Conservation (phyloP, 35 echinoderm and acorn worm genomes). For the Hemicentrotus pulcherrimus region DNA sequence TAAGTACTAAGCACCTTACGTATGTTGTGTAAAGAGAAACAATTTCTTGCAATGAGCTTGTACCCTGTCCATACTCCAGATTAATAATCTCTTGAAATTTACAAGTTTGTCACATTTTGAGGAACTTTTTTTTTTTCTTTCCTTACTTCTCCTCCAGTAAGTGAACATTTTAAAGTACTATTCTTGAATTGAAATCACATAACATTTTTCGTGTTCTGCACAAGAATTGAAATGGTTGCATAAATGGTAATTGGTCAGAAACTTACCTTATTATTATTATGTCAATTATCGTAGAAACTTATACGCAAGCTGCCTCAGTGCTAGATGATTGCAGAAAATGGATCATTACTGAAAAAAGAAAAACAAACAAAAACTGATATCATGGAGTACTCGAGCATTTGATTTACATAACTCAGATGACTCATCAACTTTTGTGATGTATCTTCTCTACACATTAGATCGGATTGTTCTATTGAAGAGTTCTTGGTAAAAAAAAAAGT, state of each 20-base stretch:
- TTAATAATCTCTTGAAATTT: neutral
- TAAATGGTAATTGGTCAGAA: neutral
- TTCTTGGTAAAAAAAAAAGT: neutral
- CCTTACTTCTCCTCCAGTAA: neutral
- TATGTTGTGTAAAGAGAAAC: neutral
- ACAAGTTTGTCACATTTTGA: conserved; percentile 4
- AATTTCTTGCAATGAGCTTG: neutral
- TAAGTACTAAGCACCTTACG: conserved; percentile 33
- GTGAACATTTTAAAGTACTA: conserved; percentile 1
- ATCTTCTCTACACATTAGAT: neutral
- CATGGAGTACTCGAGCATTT: neutral
- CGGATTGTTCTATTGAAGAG: conserved; percentile 2
- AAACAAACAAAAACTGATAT: neutral
- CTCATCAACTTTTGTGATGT: neutral
- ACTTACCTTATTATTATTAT: neutral
- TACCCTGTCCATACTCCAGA: conserved; percentile 9
- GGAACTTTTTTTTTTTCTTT: neutral
- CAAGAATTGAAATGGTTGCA: neutral
- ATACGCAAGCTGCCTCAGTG: conserved; percentile 15
- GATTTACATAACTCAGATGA: conserved; percentile 26
- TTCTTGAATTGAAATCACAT: neutral
- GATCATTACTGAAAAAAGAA: neutral
- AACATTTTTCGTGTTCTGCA: neutral
- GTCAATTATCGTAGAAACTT: neutral
- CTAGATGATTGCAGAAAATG: neutral